phyloP scores from a whole-genome alignment of 2,113 vertebrate genomes.

The Megalops atlanticus region DNA sequence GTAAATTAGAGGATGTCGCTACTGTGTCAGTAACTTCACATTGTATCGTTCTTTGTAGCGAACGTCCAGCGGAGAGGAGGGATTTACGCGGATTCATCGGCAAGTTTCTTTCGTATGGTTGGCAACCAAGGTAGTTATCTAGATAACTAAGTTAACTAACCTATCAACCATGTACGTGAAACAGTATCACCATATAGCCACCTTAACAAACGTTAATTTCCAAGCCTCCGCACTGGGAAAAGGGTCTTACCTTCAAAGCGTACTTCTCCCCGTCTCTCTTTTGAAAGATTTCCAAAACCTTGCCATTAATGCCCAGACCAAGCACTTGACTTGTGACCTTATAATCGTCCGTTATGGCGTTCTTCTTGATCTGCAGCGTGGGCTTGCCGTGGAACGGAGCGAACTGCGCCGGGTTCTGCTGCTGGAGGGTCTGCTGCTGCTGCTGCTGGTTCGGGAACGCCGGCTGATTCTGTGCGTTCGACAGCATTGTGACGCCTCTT shows the following conservation, averaged over 20 bases:
- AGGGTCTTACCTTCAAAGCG: constrained; percentile 83
- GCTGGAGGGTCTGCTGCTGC: constrained; percentile 61
- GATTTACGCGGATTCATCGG: too few species aligned
- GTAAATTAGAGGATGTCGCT: too few species aligned
- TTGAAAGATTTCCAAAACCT: constrained; percentile 88
- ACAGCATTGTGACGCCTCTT: constrained; percentile 70
- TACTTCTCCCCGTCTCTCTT: constrained; percentile 88
- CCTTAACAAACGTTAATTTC: constrained; percentile 18
- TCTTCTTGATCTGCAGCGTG: constrained; percentile 84
- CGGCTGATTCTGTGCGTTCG: constrained; percentile 77
- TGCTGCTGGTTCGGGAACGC: constrained; percentile 67
- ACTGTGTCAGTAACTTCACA: too few species aligned
- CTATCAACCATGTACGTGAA: too few species aligned
- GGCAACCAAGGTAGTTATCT: too few species aligned
- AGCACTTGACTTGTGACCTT: constrained; percentile 92
- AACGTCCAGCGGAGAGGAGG: too few species aligned
- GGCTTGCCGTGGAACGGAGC: constrained; percentile 75
- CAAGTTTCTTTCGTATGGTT: too few species aligned
- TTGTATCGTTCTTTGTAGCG: too few species aligned
- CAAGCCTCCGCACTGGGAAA: not conserved
- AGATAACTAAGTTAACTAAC: not conserved
- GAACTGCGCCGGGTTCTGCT: constrained; percentile 66
- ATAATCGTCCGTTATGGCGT: constrained; percentile 93
- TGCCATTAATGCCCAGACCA: constrained; percentile 93
- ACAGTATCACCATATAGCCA: too few species aligned